A percentile compares a stretch with the other conserved stretches of the same genome.
Conservation (phyloP, 2,113 vertebrate species). For the Sprattus sprattus region DNA sequence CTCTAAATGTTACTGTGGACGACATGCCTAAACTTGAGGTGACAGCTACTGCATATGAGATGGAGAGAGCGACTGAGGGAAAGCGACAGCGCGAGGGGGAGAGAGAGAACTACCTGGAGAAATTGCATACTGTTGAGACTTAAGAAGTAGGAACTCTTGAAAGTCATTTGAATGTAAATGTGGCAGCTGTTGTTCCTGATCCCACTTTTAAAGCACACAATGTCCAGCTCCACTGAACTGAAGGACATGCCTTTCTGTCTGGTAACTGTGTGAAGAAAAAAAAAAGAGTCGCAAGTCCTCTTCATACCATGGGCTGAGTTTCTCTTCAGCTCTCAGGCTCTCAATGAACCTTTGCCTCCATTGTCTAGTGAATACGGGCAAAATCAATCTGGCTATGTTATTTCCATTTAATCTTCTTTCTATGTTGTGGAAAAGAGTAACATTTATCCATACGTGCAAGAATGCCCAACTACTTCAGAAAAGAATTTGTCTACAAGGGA, state of each 20-base stretch:
- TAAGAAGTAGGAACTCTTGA: conserved; percentile 43
- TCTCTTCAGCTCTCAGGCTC: not conserved
- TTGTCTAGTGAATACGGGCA: not conserved
- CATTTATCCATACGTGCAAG: not conserved
- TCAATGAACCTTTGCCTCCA: not conserved
- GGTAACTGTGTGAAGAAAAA: conserved; percentile 23
- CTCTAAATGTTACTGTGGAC: not conserved
- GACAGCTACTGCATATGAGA: not conserved
- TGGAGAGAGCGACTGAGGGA: not conserved
- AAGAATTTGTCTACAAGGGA: not conserved
- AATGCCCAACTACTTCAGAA: not conserved
- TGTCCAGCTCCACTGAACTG: conserved; percentile 38
- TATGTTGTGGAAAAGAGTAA: not conserved
- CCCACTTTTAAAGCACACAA: conserved; percentile 48
- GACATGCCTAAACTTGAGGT: not conserved
- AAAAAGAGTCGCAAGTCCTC: not conserved
- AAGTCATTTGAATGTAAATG: conserved; percentile 53
- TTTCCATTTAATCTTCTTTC: not conserved
- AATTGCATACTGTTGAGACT: conserved; percentile 38
- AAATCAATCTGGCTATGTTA: not conserved
- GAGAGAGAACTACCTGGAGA: conserved; percentile 39
- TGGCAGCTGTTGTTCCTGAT: conserved; percentile 50
- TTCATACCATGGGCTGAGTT: not conserved
- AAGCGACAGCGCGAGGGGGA: not conserved
- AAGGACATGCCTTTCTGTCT: conserved; percentile 46